Percentiles rank a stretch among this genome's conserved stretches.
phyloP scores from a whole-genome alignment of 2,888 invertebrate species.

The Tipula confusa region DNA sequence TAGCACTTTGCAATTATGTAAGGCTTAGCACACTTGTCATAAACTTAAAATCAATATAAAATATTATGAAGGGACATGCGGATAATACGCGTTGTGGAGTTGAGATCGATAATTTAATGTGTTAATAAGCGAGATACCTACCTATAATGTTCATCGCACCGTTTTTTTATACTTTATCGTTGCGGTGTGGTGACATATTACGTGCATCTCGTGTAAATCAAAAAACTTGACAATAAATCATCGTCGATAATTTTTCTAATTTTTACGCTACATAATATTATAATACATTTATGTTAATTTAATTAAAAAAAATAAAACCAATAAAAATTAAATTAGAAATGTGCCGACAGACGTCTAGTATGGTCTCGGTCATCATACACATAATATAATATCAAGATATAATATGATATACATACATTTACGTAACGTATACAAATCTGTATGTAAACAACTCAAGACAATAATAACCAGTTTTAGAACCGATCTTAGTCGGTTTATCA shows the following conservation, averaged over 20 bases:
- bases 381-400: no score
- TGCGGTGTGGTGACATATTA: not conserved
- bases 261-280: not conserved
- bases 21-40: not conserved
- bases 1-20: not conserved
- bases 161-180: not conserved
- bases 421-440: not conserved
- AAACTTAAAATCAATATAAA: not conserved
- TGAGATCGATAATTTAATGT: not conserved
- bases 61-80: not conserved
- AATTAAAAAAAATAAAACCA: not conserved
- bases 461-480: not conserved
- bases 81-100: not conserved
- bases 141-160: not conserved
- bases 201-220: not conserved
- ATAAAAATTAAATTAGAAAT: not conserved
- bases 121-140: not conserved
- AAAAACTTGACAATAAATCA: not conserved
- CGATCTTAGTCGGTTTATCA: not conserved
- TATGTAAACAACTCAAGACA: not conserved
- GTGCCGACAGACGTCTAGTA: not conserved
- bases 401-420: no score
- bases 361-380: not conserved
- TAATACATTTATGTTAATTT: not conserved
- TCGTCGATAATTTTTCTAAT: not conserved